These are phyloP conservation scores for Ichneumon xanthorius DNA, from an alignment of 2,888 invertebrate species.

Conservation along the genomic window DNA sequence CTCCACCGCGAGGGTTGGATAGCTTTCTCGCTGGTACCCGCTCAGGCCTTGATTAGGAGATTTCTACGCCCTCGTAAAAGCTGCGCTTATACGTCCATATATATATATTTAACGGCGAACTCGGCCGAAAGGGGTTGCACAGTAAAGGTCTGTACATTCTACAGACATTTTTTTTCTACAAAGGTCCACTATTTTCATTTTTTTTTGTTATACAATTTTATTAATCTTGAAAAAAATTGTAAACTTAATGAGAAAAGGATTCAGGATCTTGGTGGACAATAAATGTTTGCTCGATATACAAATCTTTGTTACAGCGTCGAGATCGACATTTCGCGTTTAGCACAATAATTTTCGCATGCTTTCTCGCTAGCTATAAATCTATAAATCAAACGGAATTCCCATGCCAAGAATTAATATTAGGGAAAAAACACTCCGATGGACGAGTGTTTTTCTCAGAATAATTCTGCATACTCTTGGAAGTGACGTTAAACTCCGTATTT, in stretches of 20 bases:
- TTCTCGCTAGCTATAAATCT: neutral
- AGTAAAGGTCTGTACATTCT: neutral
- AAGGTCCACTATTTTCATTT: neutral
- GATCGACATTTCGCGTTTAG: neutral
- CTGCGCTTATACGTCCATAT: slow-evolving; percentile 13
- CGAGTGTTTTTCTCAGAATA: neutral
- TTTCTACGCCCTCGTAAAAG: slow-evolving; percentile 66
- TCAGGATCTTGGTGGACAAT: neutral
- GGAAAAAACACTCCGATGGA: neutral
- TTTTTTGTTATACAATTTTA: too few species aligned
- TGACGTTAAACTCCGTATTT: slow-evolving; percentile 78
- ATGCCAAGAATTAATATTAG: neutral
- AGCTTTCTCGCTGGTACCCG: slow-evolving; percentile 39
- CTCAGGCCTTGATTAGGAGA: slow-evolving; percentile 64
- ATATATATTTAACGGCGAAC: slow-evolving; percentile 40
- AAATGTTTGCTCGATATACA: neutral
- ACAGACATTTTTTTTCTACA: neutral
- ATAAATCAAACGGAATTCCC: neutral
- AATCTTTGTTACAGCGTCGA: neutral
- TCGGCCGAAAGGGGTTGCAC: slow-evolving; percentile 32
- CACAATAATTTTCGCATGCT: neutral
- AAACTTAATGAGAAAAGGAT: too few species aligned
- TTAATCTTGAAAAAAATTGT: too few species aligned
- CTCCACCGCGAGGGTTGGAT: slow-evolving; percentile 40
- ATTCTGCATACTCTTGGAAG: neutral